Conservation (phyloP, 2,113 vertebrate genomes). For the Nyctereutes procyonoides region DNA sequence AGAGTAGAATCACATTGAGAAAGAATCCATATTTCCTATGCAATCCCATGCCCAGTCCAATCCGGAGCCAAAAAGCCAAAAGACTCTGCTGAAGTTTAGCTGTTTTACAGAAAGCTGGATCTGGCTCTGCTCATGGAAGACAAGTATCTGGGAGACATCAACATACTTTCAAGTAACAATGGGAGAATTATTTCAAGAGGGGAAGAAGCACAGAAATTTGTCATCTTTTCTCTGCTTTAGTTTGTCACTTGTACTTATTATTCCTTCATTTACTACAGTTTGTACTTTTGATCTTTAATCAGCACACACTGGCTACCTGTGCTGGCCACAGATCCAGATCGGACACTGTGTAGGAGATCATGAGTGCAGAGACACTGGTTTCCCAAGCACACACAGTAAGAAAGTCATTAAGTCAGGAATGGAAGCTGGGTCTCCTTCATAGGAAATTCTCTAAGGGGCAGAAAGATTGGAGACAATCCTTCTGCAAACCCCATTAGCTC, state of each 20-base stretch:
- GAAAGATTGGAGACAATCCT: background rate
- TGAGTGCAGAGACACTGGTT: background rate
- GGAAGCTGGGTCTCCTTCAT: background rate
- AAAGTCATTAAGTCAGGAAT: background rate
- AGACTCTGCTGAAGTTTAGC: background rate
- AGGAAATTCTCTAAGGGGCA: background rate
- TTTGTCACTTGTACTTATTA: background rate
- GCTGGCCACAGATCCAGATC: background rate
- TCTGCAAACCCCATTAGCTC: background rate
- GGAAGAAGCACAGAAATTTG: background rate
- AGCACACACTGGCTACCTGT: background rate
- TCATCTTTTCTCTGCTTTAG: background rate
- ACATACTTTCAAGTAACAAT: background rate
- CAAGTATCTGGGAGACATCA: background rate
- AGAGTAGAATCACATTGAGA: background rate
- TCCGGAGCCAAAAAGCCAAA: background rate
- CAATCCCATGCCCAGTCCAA: background rate
- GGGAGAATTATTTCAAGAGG: background rate
- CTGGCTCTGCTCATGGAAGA: background rate
- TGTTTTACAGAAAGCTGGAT: background rate
- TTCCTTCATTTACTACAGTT: background rate
- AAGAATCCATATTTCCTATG: background rate
- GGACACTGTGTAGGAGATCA: background rate
- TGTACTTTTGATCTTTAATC: background rate
- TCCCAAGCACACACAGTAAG: background rate